Evolutionary conservation across 2,888 invertebrate species (phyloP).

Genomic region (Oasisia sp.): DNA sequence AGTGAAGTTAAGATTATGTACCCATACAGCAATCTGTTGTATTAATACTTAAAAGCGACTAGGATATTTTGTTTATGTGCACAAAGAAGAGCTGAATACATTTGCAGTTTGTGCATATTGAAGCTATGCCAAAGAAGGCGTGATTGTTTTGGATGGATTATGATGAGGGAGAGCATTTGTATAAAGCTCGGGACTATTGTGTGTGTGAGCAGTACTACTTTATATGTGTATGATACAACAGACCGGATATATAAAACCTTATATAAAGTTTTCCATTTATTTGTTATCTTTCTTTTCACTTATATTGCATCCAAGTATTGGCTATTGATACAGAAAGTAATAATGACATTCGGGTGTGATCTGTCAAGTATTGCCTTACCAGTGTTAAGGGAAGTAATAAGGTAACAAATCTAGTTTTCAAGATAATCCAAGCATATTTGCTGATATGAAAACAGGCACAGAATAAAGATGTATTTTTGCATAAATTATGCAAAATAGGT

Average conservation of each 20-base stretch:
- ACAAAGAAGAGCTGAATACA: neutral
- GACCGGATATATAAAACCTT: conserved; percentile 5
- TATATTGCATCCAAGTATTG: neutral
- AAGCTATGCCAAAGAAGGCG: neutral
- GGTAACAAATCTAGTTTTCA: too few relatives aligned
- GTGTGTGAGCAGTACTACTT: neutral
- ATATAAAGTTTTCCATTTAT: neutral
- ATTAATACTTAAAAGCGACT: neutral
- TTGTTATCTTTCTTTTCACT: neutral
- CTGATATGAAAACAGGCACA: too few relatives aligned
- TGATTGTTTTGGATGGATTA: neutral
- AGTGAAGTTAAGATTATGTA: neutral
- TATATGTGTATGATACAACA: neutral
- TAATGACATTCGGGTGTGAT: too few relatives aligned
- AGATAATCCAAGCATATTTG: too few relatives aligned
- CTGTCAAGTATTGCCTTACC: too few relatives aligned
- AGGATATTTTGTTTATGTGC: neutral
- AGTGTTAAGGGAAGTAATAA: too few relatives aligned
- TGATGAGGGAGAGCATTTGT: neutral
- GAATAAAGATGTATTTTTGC: too few relatives aligned
- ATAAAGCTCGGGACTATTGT: neutral
- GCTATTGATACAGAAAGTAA: too few relatives aligned
- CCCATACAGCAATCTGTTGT: neutral
- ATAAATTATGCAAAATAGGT: too few relatives aligned
- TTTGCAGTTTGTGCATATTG: neutral